Percentiles rank a stretch among this genome's conserved stretches.
Evolutionary conservation across 2,888 invertebrate genomes (phyloP).

Genomic region (Cantharis flavilabris): DNA sequence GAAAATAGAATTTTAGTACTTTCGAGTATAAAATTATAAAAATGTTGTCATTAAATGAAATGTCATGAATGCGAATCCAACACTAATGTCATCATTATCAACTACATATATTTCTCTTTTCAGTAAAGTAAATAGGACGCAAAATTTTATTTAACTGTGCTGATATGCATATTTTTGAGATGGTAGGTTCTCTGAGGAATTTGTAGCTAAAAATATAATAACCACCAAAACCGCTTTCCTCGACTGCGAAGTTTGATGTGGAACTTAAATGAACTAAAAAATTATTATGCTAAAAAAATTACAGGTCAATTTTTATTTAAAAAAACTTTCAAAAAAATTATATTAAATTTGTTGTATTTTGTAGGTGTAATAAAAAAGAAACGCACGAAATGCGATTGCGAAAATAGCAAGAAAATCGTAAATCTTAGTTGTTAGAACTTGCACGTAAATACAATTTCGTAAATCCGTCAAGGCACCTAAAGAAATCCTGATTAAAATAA

Average conservation of each 20-base stretch:
- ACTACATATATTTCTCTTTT: not conserved
- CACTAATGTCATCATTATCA: not conserved
- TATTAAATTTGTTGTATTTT: not conserved
- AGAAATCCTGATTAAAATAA: not conserved
- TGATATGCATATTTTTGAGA: not conserved
- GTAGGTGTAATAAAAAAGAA: slow-evolving; percentile 5
- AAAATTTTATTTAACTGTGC: not conserved
- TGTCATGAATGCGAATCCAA: not conserved
- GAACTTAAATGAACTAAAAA: not conserved
- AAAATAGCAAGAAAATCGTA: slow-evolving; percentile 11
- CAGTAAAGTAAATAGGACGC: not conserved
- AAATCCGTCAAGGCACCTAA: not conserved
- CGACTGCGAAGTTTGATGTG: not conserved
- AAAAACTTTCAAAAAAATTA: not conserved
- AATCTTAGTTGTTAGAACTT: slow-evolving; percentile 8
- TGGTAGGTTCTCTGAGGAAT: not conserved
- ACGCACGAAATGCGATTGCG: slow-evolving; percentile 14
- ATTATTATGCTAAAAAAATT: not conserved
- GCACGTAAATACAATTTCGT: slow-evolving; percentile 4
- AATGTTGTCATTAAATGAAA: not conserved
- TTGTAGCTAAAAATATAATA: not conserved
- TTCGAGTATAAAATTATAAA: not conserved
- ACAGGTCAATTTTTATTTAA: not conserved
- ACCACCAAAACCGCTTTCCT: not conserved
- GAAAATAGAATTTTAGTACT: not conserved